Evolutionary conservation across 2,113 vertebrate genomes (phyloP), one percentile per base, ranked within the genome.

Genomic region (Malaclemys terrapin): DNA sequence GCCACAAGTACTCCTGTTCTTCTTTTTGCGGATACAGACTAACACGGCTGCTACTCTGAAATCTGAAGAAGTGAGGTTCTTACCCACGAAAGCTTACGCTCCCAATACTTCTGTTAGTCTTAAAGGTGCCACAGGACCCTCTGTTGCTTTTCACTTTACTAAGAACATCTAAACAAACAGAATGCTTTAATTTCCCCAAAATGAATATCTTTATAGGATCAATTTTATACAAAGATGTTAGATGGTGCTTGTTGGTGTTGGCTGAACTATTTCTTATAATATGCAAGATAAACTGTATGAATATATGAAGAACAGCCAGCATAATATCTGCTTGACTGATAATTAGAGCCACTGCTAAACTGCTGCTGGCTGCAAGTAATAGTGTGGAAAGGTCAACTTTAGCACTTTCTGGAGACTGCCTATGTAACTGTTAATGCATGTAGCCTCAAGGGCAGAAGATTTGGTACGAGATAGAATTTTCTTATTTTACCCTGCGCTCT

Each of bases 391-490:
- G n/a, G 31, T 9, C 65, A 84, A 3, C 14, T 47, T 2, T 14
- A 45, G 22, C 9, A 0, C 45, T 76, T 53, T 81, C 78, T 11
- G 5, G 19, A 85, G 22, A 62, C 12, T 84, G 14, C 35, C 22
- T 56, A 79, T 2, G 5, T 2, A 49, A 53, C 50, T 17, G 6
- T 5, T 38, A 72, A 79, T 0, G 0, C 3, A 14, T 1, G 8
- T 17, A 90, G 47, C 11, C 24, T 80, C 80, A 78, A 80, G 54
- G 83, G 31, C 31, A 81, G 29, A 1, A 91, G 24, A 54, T 54
- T 80, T 35, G 72, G 59, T 47, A 57, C 8, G 19, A 45, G 45
- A 45, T 6, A 45, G 45, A 45, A 45, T 45, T 45, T 45, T 45
- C 45, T 45, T 45, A 45, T 45, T 45, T 45, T 45, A 45, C 45